phyloP scores from a whole-genome alignment of 2,797 vertebrate genomes.

The Hirundo rustica region DNA sequence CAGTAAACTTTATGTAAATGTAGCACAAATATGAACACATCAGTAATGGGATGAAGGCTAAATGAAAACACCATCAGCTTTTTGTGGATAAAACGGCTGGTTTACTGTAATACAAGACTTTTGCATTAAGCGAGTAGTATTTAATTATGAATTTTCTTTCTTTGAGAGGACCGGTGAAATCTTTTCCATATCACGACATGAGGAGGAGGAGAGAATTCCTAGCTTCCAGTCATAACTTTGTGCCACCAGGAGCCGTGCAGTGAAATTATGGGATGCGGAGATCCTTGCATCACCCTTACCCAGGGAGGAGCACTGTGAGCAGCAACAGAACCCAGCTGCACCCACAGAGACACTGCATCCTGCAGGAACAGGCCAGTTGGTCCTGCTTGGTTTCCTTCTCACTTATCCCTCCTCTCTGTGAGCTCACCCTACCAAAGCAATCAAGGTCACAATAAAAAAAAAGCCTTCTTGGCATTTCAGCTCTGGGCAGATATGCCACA shows the following conservation, averaged over 20 bases:
- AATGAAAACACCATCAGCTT: neutral
- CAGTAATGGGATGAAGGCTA: neutral
- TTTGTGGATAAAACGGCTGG: neutral
- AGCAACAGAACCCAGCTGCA: neutral
- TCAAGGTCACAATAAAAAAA: neutral
- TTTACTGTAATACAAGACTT: neutral
- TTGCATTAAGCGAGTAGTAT: neutral
- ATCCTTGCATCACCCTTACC: neutral
- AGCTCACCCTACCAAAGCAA: neutral
- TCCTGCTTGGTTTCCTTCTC: neutral
- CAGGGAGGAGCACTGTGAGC: neutral
- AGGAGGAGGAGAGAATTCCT: neutral
- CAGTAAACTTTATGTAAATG: neutral
- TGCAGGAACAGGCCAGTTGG: fast-evolving
- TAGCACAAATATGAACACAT: neutral
- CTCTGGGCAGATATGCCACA: neutral
- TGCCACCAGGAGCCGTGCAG: neutral
- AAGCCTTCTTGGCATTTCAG: neutral
- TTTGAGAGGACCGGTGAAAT: neutral
- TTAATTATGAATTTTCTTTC: neutral
- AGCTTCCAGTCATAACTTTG: neutral
- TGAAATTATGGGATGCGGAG: neutral
- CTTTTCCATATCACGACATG: neutral
- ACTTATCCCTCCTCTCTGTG: neutral
- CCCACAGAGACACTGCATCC: neutral